Conservation (phyloP, 2,888 invertebrate genomes). For the Anodontia alba region DNA sequence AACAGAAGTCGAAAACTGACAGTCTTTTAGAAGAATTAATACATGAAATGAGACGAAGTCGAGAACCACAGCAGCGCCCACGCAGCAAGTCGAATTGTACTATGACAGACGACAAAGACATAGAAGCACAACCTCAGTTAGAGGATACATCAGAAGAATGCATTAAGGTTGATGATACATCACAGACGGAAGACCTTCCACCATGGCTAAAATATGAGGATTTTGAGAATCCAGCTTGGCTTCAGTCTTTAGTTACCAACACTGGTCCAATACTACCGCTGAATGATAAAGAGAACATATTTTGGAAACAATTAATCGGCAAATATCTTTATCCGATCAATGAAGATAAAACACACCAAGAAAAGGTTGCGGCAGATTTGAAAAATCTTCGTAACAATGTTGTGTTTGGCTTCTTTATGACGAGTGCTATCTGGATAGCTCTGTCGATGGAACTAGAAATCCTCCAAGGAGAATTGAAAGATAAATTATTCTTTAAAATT, state of each 20-base stretch:
- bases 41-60: conserved; percentile 55
- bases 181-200: neutral
- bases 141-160: neutral
- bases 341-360: conserved; percentile 90
- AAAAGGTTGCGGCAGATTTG: conserved; percentile 71
- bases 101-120: conserved; percentile 36
- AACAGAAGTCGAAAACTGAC: conserved; percentile 64
- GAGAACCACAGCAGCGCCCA: conserved; percentile 21
- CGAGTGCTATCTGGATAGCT: conserved; percentile 99
- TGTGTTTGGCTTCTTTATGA: conserved; percentile 89
- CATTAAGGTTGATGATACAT: neutral
- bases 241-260: conserved; percentile 94
- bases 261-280: conserved; percentile 96
- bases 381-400: conserved; percentile 75
- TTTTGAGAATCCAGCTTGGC: conserved; percentile 95
- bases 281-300: conserved; percentile 91
- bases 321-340: conserved; percentile 97
- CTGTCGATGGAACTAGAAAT: conserved; percentile 99
- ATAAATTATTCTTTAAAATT: conserved; percentile 71
- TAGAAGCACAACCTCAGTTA: neutral
- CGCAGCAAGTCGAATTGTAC: conserved; percentile 28
- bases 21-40: conserved; percentile 70
- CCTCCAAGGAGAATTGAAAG: conserved; percentile 89
- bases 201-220: conserved; percentile 87
- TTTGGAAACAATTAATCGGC: conserved; percentile 97